Evolutionary conservation across 2,888 invertebrate species (phyloP).

Genomic region (Drosophila ezoana): DNA sequence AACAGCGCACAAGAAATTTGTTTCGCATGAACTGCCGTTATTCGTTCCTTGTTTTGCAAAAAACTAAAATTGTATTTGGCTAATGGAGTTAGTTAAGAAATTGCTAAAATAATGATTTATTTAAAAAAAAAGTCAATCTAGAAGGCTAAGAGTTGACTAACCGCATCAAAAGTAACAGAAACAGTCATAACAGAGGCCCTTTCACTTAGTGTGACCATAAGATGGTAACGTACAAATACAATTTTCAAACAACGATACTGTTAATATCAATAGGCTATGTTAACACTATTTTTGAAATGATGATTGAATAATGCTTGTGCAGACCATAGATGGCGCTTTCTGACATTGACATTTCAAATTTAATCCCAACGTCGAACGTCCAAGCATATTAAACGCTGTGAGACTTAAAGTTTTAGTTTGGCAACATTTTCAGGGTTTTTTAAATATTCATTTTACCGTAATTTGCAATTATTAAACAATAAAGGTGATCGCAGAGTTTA

Average conservation of each 20-base stretch:
- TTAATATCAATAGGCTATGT: not conserved
- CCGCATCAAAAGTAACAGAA: not conserved
- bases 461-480: too few species aligned
- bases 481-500: too few species aligned
- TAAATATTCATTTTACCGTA: too few species aligned
- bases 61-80: too few species aligned
- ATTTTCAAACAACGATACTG: not conserved
- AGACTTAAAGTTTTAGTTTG: not conserved
- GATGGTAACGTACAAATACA: not conserved
- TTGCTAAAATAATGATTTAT: not conserved
- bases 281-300: not conserved
- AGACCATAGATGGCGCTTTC: constrained; percentile 27
- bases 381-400: too few species aligned
- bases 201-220: not conserved
- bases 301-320: not conserved
- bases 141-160: not conserved
- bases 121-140: too few species aligned
- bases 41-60: not conserved
- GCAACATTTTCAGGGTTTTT: too few species aligned
- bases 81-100: not conserved
- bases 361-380: not conserved
- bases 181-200: not conserved
- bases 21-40: not conserved
- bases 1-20: not conserved
- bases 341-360: not conserved